Conservation (phyloP, 2,113 vertebrate species). For the Alligator mississippiensis region DNA sequence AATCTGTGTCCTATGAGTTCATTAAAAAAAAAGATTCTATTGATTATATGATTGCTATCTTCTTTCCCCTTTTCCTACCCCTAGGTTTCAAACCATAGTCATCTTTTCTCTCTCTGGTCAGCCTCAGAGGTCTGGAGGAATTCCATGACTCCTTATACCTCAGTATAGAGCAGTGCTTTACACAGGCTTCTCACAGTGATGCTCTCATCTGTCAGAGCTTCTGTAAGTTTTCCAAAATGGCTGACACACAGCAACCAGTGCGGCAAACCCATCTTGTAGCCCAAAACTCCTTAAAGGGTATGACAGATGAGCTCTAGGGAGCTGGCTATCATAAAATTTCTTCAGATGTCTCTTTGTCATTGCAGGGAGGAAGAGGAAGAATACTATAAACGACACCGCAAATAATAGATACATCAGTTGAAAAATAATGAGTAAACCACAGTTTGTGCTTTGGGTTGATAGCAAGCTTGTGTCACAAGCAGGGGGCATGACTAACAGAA, state of each 20-base stretch:
- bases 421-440: neutral
- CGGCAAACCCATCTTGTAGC: neutral
- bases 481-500: neutral
- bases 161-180: neutral
- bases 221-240: neutral
- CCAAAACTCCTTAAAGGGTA: neutral
- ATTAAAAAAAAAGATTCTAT: slow-evolving; percentile 53
- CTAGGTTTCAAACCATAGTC: neutral
- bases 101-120: neutral
- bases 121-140: neutral
- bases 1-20: slow-evolving; percentile 53
- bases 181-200: neutral
- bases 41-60: slow-evolving; percentile 23
- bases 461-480: neutral
- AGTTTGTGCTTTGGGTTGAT: neutral
- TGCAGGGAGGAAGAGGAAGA: neutral
- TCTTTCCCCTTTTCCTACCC: neutral
- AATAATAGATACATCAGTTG: neutral
- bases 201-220: neutral
- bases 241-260: neutral
- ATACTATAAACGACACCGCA: neutral
- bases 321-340: neutral
- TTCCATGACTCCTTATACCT: neutral
- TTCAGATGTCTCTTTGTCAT: neutral
- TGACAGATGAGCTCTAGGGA: neutral